Base-by-base conservation (phyloP, 2,888 invertebrate genomes). In the Polymixis flavicincta region DNA sequence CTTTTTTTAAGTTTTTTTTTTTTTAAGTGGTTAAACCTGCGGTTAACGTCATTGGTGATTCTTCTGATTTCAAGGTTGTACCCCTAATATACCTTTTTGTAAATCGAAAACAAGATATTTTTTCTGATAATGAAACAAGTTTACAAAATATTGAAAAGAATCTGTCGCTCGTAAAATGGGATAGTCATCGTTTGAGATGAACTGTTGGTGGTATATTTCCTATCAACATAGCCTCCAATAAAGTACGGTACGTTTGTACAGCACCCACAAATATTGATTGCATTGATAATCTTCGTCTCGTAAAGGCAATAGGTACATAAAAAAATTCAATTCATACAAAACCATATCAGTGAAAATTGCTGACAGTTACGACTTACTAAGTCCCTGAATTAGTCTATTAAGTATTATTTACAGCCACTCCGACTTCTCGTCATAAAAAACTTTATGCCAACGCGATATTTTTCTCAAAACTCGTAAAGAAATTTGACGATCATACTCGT, bases 281-380 rank as follows among this genome's bases (percentile, higher is more conserved):
- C 59, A 60, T 65, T n/a, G 50, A 22, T 57, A 59, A 28, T 65
- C 55, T n/a, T 55, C 22, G 32, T 55, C 13, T 52, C 28, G 57
- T 84, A 52, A 66, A 80, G n/a, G 64, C 54, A 54, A 74, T 77
- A 77, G n/a, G 25, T 25, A 60, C 45, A 81, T 73, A 73, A 83
- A 73, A 80, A 7, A 71, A 67, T 60, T 83, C 70, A 80, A 72
- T 81, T 48, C 54, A 52, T 63, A 63, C 57, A 78, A 42, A 73
- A 65, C 73, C 54, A 68, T 81, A 48, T 69, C 63, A 78, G 78
- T 60, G 60, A 70, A 59, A 73, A 74, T 61, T 45, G 57, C 76
- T 60, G 73, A 77, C 78, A 71, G 69, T 77, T 71, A 86, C 80
- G 72, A 82, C 78, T 77, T 68, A 80, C 79, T 86, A 80, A 84